Conservation (phyloP, 2,888 invertebrate species). For the Eristalis tenax region DNA sequence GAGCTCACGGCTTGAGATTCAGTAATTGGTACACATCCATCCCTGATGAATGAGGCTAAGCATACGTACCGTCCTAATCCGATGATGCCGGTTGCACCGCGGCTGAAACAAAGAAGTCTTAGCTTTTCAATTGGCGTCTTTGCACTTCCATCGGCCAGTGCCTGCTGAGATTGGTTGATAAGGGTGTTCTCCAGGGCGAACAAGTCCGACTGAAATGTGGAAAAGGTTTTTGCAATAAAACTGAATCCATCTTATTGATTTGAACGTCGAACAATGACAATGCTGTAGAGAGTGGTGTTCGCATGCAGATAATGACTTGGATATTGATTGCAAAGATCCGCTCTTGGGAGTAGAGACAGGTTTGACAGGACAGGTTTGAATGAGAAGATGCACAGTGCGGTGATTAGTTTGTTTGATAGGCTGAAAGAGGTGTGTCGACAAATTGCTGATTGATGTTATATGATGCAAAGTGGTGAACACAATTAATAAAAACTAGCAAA, state of each 20-base stretch:
- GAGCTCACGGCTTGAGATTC: constrained; percentile 38
- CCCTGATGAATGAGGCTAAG: constrained; percentile 34
- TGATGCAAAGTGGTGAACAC: no score
- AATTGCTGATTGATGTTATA: no score
- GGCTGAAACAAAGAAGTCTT: constrained; percentile 89
- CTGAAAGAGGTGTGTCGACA: no score
- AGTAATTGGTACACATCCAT: constrained; percentile 61
- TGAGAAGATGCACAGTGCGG: no score
- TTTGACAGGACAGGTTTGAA: no score
- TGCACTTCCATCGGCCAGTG: constrained; percentile 83
- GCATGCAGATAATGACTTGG: neutral
- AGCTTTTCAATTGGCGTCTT: constrained; percentile 92
- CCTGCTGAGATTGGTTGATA: constrained; percentile 88
- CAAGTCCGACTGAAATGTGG: constrained; percentile 64
- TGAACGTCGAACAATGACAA: neutral
- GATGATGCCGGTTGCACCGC: constrained; percentile 94
- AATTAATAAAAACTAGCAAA: no score
- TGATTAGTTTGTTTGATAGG: no score
- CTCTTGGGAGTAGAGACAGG: no score
- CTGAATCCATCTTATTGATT: no score
- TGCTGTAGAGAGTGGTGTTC: neutral
- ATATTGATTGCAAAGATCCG: no score
- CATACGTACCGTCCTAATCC: constrained; percentile 89
- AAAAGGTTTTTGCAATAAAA: constrained; percentile 14
- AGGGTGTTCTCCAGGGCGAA: constrained; percentile 87